phyloP scores from a whole-genome alignment of 2,113 vertebrate species.

The Microcebus murinus region DNA sequence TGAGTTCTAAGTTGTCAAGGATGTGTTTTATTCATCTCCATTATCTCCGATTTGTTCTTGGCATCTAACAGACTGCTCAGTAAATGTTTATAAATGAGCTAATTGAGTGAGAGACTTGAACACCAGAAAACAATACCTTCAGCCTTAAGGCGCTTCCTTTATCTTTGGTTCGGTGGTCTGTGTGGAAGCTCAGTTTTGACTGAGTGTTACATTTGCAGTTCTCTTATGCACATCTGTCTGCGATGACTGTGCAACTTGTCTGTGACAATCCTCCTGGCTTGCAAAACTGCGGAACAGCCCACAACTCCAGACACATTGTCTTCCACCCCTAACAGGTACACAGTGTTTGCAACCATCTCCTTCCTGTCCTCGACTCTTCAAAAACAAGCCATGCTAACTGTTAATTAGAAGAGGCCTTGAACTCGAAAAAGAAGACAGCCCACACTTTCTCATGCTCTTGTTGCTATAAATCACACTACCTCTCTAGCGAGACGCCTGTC shows the following conservation, averaged over 20 bases:
- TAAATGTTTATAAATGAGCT: not conserved
- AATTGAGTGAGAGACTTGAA: conserved; percentile 19
- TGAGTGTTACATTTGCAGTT: not conserved
- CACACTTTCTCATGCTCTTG: not conserved
- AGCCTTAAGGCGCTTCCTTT: not conserved
- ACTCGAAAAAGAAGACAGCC: conserved; percentile 7
- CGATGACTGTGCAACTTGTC: not conserved
- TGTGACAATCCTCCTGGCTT: not conserved
- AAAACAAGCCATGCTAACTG: not conserved
- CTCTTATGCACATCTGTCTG: not conserved
- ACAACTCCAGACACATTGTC: not conserved
- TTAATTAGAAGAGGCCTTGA: conserved; percentile 44
- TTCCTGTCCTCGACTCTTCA: not conserved
- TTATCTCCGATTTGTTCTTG: not conserved
- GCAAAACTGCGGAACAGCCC: not conserved
- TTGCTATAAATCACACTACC: conserved; percentile 52
- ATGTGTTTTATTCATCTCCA: conserved; percentile 32
- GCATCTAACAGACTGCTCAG: conserved; percentile 20
- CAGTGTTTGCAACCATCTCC: not conserved
- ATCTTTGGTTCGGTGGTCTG: not conserved
- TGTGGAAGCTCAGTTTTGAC: not conserved
- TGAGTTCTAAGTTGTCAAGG: not conserved
- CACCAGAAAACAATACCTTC: not conserved
- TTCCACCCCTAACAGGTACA: not conserved
- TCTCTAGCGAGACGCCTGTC: not conserved